Conservation (phyloP, 2,113 vertebrate species). For the Petrocephalus microphthalmus region DNA sequence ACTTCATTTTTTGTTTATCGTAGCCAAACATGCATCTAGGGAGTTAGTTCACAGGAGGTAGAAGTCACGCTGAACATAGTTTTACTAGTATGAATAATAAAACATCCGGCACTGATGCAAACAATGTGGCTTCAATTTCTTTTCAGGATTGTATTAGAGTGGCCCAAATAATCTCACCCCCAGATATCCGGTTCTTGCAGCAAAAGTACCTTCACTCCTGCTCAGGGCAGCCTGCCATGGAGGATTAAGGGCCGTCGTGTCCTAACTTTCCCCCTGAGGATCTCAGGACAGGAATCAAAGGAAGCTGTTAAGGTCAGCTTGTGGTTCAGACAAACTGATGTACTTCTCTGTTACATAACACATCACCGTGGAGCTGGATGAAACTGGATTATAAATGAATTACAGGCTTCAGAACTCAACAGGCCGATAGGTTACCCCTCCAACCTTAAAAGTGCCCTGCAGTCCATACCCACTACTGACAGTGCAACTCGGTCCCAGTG, state of each 20-base stretch:
- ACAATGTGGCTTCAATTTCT: not conserved
- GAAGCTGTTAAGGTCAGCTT: not conserved
- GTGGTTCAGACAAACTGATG: not conserved
- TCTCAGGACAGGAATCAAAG: not conserved
- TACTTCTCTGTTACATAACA: not conserved
- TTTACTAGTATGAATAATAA: not conserved
- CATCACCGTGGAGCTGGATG: not conserved
- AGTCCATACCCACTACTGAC: not conserved
- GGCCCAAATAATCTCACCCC: not conserved
- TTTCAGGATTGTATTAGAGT: not conserved
- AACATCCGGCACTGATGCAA: not conserved
- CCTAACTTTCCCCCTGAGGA: not conserved
- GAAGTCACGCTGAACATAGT: not conserved
- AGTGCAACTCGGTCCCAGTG: not conserved
- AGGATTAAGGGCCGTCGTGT: not conserved
- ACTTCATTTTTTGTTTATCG: constrained; percentile 18
- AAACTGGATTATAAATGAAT: not conserved
- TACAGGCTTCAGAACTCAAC: not conserved
- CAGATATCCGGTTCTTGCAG: not conserved
- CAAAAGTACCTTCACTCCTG: not conserved
- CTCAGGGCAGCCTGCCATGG: not conserved
- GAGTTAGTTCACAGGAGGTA: not conserved
- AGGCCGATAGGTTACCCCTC: not conserved
- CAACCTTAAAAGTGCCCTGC: not conserved
- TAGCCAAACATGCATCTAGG: not conserved